Percentiles rank a stretch among this genome's conserved stretches.
These are phyloP conservation scores for Orthonevra nobilis DNA, from an alignment of 2,888 invertebrate species.

Conservation along the genomic window DNA sequence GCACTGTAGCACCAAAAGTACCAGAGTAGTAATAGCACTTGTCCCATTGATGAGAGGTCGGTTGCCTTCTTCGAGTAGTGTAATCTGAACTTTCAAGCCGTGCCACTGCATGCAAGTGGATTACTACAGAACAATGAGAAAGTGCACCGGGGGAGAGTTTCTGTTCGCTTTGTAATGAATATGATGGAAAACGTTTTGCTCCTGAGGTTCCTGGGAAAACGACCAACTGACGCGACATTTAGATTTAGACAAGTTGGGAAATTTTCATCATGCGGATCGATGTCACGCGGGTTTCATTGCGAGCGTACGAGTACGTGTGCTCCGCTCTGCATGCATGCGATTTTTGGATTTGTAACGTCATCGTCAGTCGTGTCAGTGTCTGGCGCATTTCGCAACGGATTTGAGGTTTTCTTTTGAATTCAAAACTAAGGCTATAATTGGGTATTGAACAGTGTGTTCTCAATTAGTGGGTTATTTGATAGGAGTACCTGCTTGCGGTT, in stretches of 20 bases:
- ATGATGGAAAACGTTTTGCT: conserved; percentile 32
- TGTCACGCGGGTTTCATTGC: conserved; percentile 57
- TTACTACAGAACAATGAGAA: conserved; percentile 61
- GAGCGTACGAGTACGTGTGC: neutral
- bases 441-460: conserved; percentile 34
- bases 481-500: conserved; percentile 2
- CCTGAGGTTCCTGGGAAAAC: conserved; percentile 10
- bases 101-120: conserved; percentile 60
- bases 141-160: conserved; percentile 20
- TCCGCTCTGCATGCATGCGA: conserved; percentile 10
- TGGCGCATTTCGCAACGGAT: conserved; percentile 44
- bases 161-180: conserved; percentile 36
- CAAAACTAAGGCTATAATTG: conserved; percentile 42
- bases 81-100: conserved; percentile 63
- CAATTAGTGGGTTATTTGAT: conserved; percentile 51
- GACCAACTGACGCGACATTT: too few species aligned
- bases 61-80: conserved; percentile 55
- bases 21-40: conserved; percentile 40
- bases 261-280: conserved; percentile 23
- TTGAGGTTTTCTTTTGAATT: conserved; percentile 43
- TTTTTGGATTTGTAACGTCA: conserved; percentile 40
- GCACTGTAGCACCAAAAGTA: conserved; percentile 19
- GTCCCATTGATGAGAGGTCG: conserved; percentile 58
- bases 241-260: conserved; percentile 46
- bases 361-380: conserved; percentile 33